phyloP scores from a whole-genome alignment of 2,888 invertebrate genomes.

The Lepidocyrtinus sp. region DNA sequence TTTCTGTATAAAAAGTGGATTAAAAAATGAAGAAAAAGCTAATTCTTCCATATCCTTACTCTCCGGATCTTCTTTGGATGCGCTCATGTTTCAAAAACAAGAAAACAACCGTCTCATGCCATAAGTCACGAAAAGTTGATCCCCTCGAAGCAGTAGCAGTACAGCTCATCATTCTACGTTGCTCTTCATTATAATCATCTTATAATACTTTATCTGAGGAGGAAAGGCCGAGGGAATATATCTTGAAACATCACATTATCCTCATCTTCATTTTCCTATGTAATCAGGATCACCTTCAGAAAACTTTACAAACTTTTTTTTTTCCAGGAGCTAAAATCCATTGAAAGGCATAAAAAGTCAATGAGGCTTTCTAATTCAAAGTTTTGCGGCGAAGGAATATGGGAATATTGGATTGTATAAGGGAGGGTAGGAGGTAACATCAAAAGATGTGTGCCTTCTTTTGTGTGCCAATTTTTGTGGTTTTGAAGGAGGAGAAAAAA shows the following conservation, averaged over 20 bases:
- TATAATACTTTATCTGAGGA: too few relatives aligned
- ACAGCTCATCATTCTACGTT: slow-evolving; percentile 5
- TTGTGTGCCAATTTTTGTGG: too few relatives aligned
- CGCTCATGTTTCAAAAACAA: background rate
- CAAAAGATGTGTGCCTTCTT: too few relatives aligned
- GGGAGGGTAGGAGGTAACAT: too few relatives aligned
- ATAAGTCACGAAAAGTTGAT: slow-evolving; percentile 66
- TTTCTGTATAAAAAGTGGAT: slow-evolving; percentile 13
- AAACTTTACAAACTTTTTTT: background rate
- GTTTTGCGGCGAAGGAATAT: too few relatives aligned
- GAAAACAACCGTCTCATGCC: slow-evolving; percentile 45
- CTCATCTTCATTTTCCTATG: slow-evolving; percentile 1
- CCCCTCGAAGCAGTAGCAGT: slow-evolving; percentile 54
- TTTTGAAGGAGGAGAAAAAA: background rate
- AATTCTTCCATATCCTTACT: background rate
- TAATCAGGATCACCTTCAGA: background rate
- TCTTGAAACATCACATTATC: background rate
- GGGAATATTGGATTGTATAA: too few relatives aligned
- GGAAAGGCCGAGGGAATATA: too few relatives aligned
- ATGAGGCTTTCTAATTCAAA: too few relatives aligned
- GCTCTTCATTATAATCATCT: background rate
- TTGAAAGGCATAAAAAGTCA: background rate
- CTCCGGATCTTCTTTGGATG: background rate
- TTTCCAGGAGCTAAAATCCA: slow-evolving; percentile 18
- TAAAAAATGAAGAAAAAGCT: slow-evolving; percentile 2